Evolutionary conservation across 2,888 invertebrate genomes (phyloP).

Genomic region (Plebejus anna): DNA sequence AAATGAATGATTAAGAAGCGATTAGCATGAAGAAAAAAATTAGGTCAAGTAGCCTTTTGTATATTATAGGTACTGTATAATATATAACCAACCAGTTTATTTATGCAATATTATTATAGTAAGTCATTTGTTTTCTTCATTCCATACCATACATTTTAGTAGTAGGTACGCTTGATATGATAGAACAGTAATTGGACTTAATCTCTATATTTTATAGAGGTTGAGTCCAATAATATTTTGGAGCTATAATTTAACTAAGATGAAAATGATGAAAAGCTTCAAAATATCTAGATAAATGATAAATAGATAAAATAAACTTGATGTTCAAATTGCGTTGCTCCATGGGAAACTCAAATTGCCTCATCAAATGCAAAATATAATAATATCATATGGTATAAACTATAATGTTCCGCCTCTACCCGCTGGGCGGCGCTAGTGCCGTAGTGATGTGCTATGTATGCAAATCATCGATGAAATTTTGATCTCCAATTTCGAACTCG

Average conservation of each 20-base stretch:
- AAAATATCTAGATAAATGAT: not conserved
- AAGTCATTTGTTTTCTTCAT: no score
- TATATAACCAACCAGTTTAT: no score
- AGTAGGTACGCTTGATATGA: no score
- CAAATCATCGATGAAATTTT: constrained; percentile 20
- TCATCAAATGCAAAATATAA: constrained; percentile 4
- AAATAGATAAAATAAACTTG: not conserved
- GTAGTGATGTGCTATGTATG: constrained; percentile 16
- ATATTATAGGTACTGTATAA: not conserved
- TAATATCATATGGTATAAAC: not conserved
- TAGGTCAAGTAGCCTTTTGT: no score
- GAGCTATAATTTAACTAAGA: not conserved
- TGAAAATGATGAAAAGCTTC: not conserved
- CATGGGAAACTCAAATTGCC: constrained; percentile 7
- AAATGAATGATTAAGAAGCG: no score
- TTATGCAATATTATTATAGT: no score
- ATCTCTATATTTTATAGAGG: no score
- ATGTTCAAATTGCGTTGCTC: not conserved
- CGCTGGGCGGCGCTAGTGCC: constrained; percentile 1
- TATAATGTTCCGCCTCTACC: not conserved
- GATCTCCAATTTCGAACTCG: constrained; percentile 14
- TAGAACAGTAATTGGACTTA: not conserved
- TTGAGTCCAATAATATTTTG: no score
- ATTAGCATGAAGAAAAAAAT: no score
- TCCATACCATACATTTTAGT: no score